These are phyloP conservation scores for Phataginus tricuspis DNA, from an alignment of 2,797 vertebrate genomes.

Conservation along the genomic window DNA sequence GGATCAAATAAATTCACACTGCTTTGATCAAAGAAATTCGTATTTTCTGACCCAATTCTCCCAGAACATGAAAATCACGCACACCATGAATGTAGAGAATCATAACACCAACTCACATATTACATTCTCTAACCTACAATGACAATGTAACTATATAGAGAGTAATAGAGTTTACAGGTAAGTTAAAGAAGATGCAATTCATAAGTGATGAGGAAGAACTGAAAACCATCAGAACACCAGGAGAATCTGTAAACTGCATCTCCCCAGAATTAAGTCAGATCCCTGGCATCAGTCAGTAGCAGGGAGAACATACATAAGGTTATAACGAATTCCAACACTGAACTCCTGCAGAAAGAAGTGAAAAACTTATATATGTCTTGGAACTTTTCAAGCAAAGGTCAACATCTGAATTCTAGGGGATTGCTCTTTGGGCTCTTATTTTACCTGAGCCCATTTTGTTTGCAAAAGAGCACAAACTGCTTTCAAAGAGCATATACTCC, in stretches of 20 bases:
- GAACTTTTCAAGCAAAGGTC: neutral
- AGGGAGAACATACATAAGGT: neutral
- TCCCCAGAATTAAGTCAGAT: neutral
- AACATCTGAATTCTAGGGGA: neutral
- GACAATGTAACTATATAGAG: neutral
- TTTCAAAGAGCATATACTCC: neutral
- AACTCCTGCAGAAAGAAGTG: neutral
- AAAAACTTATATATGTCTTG: constrained; percentile 3
- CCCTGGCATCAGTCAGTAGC: neutral
- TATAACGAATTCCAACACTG: neutral
- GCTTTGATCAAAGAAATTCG: neutral
- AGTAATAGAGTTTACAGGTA: neutral
- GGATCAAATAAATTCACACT: neutral
- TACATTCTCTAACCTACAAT: neutral
- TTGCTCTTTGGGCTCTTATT: neutral
- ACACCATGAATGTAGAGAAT: neutral
- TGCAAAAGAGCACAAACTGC: neutral
- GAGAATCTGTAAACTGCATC: neutral
- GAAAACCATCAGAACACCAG: neutral
- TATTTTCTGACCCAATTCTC: neutral
- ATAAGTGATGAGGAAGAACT: neutral
- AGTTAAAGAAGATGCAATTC: neutral
- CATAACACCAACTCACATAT: neutral
- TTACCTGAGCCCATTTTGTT: neutral
- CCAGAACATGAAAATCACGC: neutral